Evolutionary conservation across 2,888 invertebrate genomes (phyloP), one percentile per base, ranked within the genome.

Genomic region (Schizotus pectinicornis): DNA sequence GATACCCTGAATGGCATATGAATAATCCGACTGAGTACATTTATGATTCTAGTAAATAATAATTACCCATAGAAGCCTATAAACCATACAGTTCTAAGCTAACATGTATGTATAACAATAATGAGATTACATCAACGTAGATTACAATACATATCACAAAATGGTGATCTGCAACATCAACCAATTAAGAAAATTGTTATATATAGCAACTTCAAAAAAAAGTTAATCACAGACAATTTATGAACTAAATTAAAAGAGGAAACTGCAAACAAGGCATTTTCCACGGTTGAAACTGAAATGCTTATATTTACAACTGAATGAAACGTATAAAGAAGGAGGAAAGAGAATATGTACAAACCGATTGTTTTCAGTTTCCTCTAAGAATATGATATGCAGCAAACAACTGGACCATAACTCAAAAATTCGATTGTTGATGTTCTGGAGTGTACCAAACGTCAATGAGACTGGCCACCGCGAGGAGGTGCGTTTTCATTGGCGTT

Each of bases 81-180:
- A 69, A 67, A 67, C 65, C 65, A 67, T 66, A 67, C 61, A 69
- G 64, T 64, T 65, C 65, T 68, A 69, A 64, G 64, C 64, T 68
- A 71, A 70, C 68, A 72, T 63, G 64, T 65, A 70, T 63, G 64
- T 61, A 66, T 68, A 70, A 70, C 69, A 70, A 70, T 69, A 68
- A 68, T 69, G 64, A 68, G 71, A 72, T 70, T 71, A 72, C 68
- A 70, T 71, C 69, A 72, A 70, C 72, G 68, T 69, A 70, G 67
- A 70, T 69, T 67, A 63, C 63, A 62, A 58, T 65, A 65, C 62
- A 60, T 63, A 63, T 64, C 69, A 70, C 69, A 69, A 69, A 70
- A 70, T 65, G 65, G 65, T 67, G 66, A 67, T 64, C 63, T 63
- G 64, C 53, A 62, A 60, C 63, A 65, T 65, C 69, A 64, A 66